Conservation (phyloP, 2,888 invertebrate genomes). For the Drosophila fulvimacula region DNA sequence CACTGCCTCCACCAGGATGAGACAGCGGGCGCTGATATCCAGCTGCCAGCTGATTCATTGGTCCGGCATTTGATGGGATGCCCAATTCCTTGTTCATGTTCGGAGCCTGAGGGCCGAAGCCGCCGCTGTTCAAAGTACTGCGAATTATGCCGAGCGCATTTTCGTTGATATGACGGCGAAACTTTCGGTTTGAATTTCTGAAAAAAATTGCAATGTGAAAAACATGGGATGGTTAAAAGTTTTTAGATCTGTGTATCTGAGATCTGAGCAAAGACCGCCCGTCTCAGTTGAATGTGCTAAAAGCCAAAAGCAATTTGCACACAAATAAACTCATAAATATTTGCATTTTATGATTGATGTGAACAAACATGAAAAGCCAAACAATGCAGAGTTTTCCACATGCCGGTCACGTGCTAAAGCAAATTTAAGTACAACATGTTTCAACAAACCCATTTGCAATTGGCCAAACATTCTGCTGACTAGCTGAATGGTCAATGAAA, state of each 20-base stretch:
- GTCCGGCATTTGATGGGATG: constrained; percentile 81
- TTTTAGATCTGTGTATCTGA: too few relatives aligned
- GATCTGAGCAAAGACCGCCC: not conserved
- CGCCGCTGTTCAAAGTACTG: constrained; percentile 81
- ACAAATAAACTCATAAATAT: constrained; percentile 78
- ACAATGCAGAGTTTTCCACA: constrained; percentile 41
- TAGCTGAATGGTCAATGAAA: not conserved
- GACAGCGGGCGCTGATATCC: constrained; percentile 79
- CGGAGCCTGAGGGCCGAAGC: constrained; percentile 81
- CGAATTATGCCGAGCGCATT: constrained; percentile 82
- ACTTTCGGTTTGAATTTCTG: constrained; percentile 84
- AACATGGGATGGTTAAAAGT: constrained; percentile 1
- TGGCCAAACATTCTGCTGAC: constrained; percentile 1
- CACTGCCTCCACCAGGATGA: constrained; percentile 82
- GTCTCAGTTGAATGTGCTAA: constrained; percentile 44
- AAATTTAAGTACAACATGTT: constrained; percentile 25
- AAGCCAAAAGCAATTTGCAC: constrained; percentile 57
- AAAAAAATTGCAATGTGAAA: constrained; percentile 33
- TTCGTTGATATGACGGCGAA: constrained; percentile 82
- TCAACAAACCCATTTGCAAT: constrained; percentile 19
- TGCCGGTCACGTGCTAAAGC: constrained; percentile 56
- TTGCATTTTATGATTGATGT: constrained; percentile 82
- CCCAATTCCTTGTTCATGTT: constrained; percentile 81
- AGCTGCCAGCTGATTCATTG: constrained; percentile 82
- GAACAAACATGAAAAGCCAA: constrained; percentile 49